A percentile compares a stretch with the other conserved stretches of the same genome.
Conservation (phyloP, 2,888 invertebrate species). For the Tigriopus californicus region DNA sequence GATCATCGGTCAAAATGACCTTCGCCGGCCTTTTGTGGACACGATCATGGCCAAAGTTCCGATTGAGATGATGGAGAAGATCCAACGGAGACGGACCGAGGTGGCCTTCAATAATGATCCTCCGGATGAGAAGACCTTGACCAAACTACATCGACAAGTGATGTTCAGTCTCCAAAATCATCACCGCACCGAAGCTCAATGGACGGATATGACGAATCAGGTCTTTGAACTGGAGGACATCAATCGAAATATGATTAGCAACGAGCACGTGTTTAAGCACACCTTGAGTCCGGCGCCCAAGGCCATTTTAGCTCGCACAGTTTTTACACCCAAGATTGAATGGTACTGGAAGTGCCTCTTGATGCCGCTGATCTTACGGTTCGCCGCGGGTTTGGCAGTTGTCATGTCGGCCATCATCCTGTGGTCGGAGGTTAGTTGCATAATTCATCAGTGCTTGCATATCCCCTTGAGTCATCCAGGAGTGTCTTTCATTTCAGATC, state of each 20-base stretch:
- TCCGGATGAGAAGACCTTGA: constrained; percentile 63
- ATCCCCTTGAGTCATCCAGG: no score
- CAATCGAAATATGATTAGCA: constrained; percentile 47
- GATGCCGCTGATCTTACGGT: constrained; percentile 29
- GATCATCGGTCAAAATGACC: constrained; percentile 18
- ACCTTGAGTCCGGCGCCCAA: neutral
- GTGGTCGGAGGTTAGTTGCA: constrained; percentile 99
- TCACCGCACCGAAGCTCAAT: constrained; percentile 82
- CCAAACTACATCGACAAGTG: constrained; percentile 76
- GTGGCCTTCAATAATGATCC: constrained; percentile 20
- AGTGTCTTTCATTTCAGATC: constrained; percentile 9
- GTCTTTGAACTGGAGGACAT: constrained; percentile 60
- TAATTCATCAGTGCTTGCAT: no score
- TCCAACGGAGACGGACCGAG: constrained; percentile 39
- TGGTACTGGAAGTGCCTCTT: constrained; percentile 92
- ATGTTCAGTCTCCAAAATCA: constrained; percentile 73
- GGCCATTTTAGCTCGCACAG: neutral
- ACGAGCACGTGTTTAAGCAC: constrained; percentile 26
- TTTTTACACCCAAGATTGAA: constrained; percentile 36
- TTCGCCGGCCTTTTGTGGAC: constrained; percentile 53
- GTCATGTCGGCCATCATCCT: constrained; percentile 73
- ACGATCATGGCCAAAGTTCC: constrained; percentile 77
- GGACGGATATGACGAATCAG: constrained; percentile 61
- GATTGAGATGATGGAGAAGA: constrained; percentile 49
- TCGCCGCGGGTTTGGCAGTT: constrained; percentile 43